Conservation (phyloP, 2,797 vertebrate species). For the Pampus argenteus region DNA sequence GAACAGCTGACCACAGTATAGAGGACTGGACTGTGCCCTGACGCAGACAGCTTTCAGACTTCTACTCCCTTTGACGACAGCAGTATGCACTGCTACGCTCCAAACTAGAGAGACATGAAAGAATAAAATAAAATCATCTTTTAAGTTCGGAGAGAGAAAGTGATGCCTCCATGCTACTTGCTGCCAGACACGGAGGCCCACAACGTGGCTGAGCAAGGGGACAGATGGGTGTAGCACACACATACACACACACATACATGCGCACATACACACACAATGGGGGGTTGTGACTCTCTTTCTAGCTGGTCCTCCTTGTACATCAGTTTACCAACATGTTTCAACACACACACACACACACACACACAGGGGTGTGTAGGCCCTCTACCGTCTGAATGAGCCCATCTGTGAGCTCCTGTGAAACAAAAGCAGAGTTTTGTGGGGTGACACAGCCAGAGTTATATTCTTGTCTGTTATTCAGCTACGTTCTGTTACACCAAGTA, state of each 20-base stretch:
- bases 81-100: neutral
- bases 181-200: slow-evolving; percentile 38
- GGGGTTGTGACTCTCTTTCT: slow-evolving; percentile 5
- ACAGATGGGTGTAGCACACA: slow-evolving; percentile 68
- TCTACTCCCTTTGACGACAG: slow-evolving; percentile 20
- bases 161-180: slow-evolving; percentile 27
- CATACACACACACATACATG: slow-evolving; percentile 36
- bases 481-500: slow-evolving; percentile 45
- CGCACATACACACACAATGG: slow-evolving; percentile 31
- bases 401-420: slow-evolving; percentile 77
- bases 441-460: slow-evolving; percentile 59
- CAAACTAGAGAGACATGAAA: slow-evolving; percentile 13
- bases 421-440: slow-evolving; percentile 69
- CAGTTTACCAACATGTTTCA: slow-evolving; percentile 51
- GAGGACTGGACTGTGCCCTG: slow-evolving; percentile 43
- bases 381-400: slow-evolving; percentile 71
- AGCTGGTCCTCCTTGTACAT: slow-evolving; percentile 45
- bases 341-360: slow-evolving; percentile 23
- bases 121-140: slow-evolving; percentile 19
- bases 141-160: slow-evolving; percentile 37
- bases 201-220: slow-evolving; percentile 58
- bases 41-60: slow-evolving; percentile 35
- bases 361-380: slow-evolving; percentile 15
- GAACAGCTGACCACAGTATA: slow-evolving; percentile 71
- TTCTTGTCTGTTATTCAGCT: slow-evolving; percentile 36